Evolutionary conservation across 2,888 invertebrate species (phyloP), one percentile per base, ranked within the genome.

Genomic region (Orthonevra nobilis): DNA sequence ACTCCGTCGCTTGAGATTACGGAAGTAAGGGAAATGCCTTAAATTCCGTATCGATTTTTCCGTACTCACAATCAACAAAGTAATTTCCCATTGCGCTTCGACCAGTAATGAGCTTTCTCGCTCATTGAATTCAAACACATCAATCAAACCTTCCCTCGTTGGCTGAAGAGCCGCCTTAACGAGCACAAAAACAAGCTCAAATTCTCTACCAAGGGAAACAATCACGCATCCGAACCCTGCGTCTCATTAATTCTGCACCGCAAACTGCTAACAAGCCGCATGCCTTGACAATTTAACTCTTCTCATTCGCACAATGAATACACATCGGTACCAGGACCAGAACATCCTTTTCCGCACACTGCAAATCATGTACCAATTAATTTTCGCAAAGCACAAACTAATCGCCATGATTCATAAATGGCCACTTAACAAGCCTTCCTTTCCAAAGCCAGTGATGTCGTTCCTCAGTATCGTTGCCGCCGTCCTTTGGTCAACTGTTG

Each of bases 331-430:
- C n/a, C n/a, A n/a, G n/a, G n/a, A n/a, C n/a, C n/a, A n/a, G n/a
- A 14, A 52, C 52, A 54, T 64, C 64, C 64, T 54, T 60, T 70
- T 32, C 64, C 32, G 64, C 17, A 58, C 20, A 58, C 66, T 46
- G 61, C 61, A 61, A 56, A 48, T 73, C 72, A 70, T 82, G 81
- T 81, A 81, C 82, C 83, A 83, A 83, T 83, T 82, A 83, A 83
- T 83, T 82, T 83, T 75, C 72, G 64, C 81, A 81, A 83, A 82
- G 77, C 79, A 73, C 82, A 69, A 81, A 77, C 82, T 83, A 83
- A 83, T 83, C 82, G 82, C 72, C 81, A 50, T 44, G 72, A 69
- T 79, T 79, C 73, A 79, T 79, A 79, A 79, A 63, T 61, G 79
- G 61, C 73, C 79, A 79, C 79, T 79, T 73, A 79, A 66, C 73